Evolutionary conservation across 2,888 invertebrate species (phyloP), one percentile per base, ranked within the genome.

Genomic region (Papilio demoleus): DNA sequence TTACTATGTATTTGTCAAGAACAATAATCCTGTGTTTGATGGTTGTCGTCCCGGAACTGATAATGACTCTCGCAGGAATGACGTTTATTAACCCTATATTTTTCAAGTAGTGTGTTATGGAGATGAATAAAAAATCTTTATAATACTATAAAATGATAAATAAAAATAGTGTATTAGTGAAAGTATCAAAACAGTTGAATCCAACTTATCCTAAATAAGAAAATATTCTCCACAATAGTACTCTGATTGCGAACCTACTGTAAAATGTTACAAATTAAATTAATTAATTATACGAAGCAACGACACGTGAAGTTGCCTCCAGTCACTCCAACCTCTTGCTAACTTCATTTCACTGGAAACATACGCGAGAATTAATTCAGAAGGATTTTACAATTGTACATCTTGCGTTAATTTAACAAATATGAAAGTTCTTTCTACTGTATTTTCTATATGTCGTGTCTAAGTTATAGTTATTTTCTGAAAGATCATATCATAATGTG

Each of bases 221-320:
- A 27, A 27, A 50, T 24, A 0, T 6, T 5, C 24, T 27, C 50
- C 22, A 50, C 8, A 50, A 50, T 27, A 27, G 2, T 14, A 27
- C 24, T 27, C 24, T n/a, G 8, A 27, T 50, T 27, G 14, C 50
- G 14, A 50, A 50, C 24, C 8, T 27, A 50, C 36, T 1, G 22
- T n/a, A 24, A 24, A 14, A 11, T 45, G 22, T 17, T 36, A 2
- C 36, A 34, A 50, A 63, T 22, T n/a, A n/a, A 64, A 19, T 38
- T 53, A 53, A 64, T 38, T 64, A 64, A 64, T 65, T 66, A 66
- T 8, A 60, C 66, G 27, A 66, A 1, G 45, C 59, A 66, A 8
- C 36, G 45, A 66, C 17, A 50, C 47, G 60, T 66, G 24, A 66
- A 38, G 17, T 47, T 60, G 24, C 17, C 59, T 22, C 17, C 12